Evolutionary conservation across 2,113 vertebrate species (phyloP).

Genomic region (Anser cygnoides): DNA sequence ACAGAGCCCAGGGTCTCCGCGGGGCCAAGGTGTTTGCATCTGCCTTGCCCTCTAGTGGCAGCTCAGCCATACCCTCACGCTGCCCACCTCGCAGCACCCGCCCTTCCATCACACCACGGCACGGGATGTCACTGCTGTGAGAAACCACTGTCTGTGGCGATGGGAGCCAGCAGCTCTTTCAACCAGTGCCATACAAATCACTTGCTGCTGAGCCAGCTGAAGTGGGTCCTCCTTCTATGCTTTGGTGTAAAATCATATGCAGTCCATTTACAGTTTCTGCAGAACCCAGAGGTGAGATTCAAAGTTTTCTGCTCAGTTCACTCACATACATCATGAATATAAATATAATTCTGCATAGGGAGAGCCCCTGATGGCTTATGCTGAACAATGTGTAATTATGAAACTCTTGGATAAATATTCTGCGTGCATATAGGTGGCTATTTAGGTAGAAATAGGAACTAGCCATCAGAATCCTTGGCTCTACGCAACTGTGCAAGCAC

Average conservation of each 20-base stretch:
- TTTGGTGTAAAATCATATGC: not conserved
- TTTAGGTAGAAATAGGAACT: not conserved
- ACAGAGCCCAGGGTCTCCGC: not conserved
- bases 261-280: not conserved
- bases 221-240: not conserved
- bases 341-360: not conserved
- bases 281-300: not conserved
- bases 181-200: not conserved
- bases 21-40: not conserved
- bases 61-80: not conserved
- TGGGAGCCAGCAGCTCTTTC: not conserved
- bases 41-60: not conserved
- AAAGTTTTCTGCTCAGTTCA: not conserved
- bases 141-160: not conserved
- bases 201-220: not conserved
- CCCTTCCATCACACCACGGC: fast-evolving
- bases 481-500: not conserved
- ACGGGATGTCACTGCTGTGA: not conserved
- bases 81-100: not conserved
- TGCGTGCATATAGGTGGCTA: not conserved
- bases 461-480: not conserved
- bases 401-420: not conserved
- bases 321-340: not conserved
- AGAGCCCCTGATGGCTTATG: not conserved
- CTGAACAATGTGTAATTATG: not conserved